Conservation (phyloP, 2,797 vertebrate species). For the Eulemur mongoz region DNA sequence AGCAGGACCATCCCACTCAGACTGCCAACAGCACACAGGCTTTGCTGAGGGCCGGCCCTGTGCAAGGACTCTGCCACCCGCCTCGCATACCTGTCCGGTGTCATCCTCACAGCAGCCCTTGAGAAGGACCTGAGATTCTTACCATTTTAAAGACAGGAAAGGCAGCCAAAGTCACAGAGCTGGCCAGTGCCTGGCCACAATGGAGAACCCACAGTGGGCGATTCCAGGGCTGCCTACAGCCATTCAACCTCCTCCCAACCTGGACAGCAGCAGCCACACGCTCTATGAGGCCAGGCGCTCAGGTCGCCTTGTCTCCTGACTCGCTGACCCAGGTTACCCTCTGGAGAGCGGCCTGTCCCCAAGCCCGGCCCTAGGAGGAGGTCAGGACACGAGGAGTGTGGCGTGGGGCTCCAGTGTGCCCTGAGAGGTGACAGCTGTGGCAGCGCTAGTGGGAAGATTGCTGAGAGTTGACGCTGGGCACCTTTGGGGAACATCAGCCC, state of each 20-base stretch:
- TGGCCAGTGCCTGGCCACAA: background rate
- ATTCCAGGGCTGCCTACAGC: background rate
- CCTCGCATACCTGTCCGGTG: too few species aligned
- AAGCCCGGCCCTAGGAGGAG: too few species aligned
- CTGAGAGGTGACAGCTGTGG: background rate
- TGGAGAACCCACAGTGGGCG: background rate
- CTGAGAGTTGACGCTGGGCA: background rate
- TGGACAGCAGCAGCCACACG: background rate
- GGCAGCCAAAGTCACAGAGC: background rate
- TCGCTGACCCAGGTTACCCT: background rate
- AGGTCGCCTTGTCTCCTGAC: background rate
- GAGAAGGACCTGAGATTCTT: fast-evolving
- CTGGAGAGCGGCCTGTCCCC: background rate
- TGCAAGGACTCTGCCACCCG: background rate
- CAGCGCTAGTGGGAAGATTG: background rate
- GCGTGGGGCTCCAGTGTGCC: background rate
- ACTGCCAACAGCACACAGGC: too few species aligned
- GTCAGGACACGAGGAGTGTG: background rate
- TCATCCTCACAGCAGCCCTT: background rate
- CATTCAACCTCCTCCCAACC: background rate
- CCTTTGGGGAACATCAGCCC: background rate
- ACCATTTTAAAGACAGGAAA: background rate
- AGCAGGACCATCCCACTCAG: too few species aligned
- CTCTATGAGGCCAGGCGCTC: background rate
- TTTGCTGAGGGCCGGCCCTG: too few species aligned